phyloP scores from a whole-genome alignment of 1,140 invertebrate genomes.

The Prorops nasuta region DNA sequence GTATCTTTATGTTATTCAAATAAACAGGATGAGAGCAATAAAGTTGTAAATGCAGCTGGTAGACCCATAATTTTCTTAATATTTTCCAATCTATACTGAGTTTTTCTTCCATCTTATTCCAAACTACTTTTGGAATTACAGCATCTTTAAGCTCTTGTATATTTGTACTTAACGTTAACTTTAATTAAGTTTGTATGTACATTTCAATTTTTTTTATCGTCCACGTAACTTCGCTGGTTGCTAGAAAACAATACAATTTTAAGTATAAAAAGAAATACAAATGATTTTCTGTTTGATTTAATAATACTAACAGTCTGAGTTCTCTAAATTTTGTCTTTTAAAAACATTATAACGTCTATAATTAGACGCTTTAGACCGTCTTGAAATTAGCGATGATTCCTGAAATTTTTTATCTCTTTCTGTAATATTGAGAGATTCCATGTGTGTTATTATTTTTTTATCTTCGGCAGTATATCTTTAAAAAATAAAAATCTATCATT shows the following conservation, averaged over 20 bases:
- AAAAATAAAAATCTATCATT: constrained; percentile 2
- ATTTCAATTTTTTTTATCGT: constrained; percentile 14
- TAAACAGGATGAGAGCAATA: constrained; percentile 35
- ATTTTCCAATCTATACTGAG: constrained; percentile 24
- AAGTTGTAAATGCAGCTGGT: constrained; percentile 42
- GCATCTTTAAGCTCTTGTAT: constrained; percentile 39
- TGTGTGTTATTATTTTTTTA: constrained; percentile 22
- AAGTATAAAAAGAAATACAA: constrained; percentile 6
- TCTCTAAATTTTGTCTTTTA: constrained; percentile 1
- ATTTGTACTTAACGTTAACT: constrained; percentile 27
- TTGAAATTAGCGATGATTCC: constrained; percentile 22
- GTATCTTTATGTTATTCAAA: constrained; percentile 40
- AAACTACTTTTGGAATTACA: constrained; percentile 31
- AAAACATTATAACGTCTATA: constrained; percentile 19
- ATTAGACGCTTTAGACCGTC: constrained; percentile 23
- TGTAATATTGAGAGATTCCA: too few relatives aligned
- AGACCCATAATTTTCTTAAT: constrained; percentile 35
- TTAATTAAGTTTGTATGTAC: constrained; percentile 32
- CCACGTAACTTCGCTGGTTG: constrained; percentile 18
- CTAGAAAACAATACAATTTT: constrained; percentile 8
- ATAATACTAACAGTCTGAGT: not conserved
- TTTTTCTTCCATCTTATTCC: constrained; percentile 35
- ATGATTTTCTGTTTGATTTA: not conserved
- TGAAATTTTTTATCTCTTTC: constrained; percentile 6
- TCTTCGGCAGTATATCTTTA: constrained; percentile 21